Evolutionary conservation across 37 sponge, comb jelly and placozoan species (phyloP).

Genomic region (Oscarella lobularis): DNA sequence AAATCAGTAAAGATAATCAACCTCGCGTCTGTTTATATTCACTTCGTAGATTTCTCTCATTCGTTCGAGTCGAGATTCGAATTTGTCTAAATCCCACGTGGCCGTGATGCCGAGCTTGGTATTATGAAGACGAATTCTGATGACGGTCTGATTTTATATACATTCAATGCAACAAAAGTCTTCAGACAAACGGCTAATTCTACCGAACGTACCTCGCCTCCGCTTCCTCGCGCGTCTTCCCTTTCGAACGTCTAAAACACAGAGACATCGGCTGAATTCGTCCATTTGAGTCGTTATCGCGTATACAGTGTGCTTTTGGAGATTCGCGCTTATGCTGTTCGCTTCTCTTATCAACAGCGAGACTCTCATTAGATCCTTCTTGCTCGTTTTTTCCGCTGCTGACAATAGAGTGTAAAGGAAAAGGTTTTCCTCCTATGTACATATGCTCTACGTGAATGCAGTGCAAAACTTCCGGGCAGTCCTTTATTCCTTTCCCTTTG

Average conservation of each 20-base stretch:
- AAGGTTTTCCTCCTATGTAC: too few species aligned
- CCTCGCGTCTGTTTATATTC: background rate
- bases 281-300: too few species aligned
- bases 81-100: conserved; percentile 54
- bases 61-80: conserved; percentile 57
- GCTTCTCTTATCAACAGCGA: conserved; percentile 74
- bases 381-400: too few species aligned
- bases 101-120: conserved; percentile 33
- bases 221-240: background rate
- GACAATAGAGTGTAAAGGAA: too few species aligned
- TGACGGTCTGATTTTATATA: too few species aligned
- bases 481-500: background rate
- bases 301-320: conserved; percentile 25
- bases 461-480: too few species aligned
- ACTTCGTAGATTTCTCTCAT: conserved; percentile 75
- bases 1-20: background rate
- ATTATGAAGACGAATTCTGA: conserved; percentile 38
- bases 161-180: background rate
- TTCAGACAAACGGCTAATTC: background rate
- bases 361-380: conserved; percentile 11
- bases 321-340: conserved; percentile 40
- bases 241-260: conserved; percentile 1
- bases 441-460: too few species aligned
- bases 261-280: too few species aligned
- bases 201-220: background rate